Evolutionary conservation across 2,888 invertebrate genomes (phyloP), one percentile per base, ranked within the genome.

Genomic region (Pyrocoelia pectoralis): DNA sequence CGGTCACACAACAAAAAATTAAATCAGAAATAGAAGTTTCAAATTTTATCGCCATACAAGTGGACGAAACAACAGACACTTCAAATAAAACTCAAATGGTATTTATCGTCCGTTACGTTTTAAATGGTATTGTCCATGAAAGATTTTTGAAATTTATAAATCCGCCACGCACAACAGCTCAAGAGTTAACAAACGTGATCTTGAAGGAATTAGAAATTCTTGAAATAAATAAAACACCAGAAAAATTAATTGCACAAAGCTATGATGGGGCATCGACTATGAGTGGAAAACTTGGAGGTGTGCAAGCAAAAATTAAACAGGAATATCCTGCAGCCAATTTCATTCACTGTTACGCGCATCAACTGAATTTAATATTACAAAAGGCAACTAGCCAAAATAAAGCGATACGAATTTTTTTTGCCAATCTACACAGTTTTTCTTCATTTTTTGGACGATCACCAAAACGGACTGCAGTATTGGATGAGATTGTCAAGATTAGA

Each of bases 1-100:
- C 70, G 46, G 73, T 77, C 3, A 75, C 66, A 56, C 68, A 58
- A 12, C 69, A 73, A 38, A 63, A 73, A 65, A 73, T 77, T 28
- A 52, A 38, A 12, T 1, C n/a, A 3, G 46, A 40, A 46, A 46
- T 46, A 4, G 4, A 13, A 12, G 4, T 3, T 2, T 3, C 57
- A 58, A 40, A 72, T 6, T 50, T 50, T 24, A 10, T 50, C n/a
- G 70, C 74, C 17, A 62, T 78, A 9, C 70, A 74, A 64, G 69
- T 67, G 15, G 76, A 77, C 59, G 78, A 76, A 60, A 74, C 71
- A 17, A 73, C 12, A 4, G 40, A 40, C 40, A 40, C 3, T n/a
- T 40, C 40, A 4, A 40, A 40, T 40, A 40, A 12, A 12, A 24
- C 24, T 3, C 24, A 24, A 24, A 24, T 24, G 24, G 6, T 6